Evolutionary conservation across 2,797 vertebrate species (phyloP).

Genomic region (Thunnus albacares): DNA sequence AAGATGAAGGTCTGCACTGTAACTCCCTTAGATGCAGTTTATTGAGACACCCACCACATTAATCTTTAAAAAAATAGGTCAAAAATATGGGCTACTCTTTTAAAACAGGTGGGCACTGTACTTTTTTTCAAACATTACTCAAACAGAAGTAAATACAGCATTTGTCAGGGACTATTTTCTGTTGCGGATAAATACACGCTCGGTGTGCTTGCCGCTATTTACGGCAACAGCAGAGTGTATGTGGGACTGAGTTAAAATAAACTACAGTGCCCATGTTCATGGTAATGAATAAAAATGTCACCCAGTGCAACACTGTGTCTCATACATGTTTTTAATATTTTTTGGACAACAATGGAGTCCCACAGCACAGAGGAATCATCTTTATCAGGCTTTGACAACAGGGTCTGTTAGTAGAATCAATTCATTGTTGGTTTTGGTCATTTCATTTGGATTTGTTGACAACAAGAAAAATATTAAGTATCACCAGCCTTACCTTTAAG

Average conservation of each 20-base stretch:
- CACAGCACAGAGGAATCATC: neutral
- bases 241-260: too few species aligned
- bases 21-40: too few species aligned
- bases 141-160: too few species aligned
- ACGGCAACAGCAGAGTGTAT: too few species aligned
- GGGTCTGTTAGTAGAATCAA: neutral
- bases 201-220: neutral
- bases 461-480: neutral
- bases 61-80: too few species aligned
- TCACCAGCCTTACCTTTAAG: neutral
- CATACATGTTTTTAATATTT: neutral
- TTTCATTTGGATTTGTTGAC: too few species aligned
- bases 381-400: neutral
- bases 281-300: neutral
- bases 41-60: too few species aligned
- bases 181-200: neutral
- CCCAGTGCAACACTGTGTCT: neutral
- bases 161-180: neutral
- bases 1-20: too few species aligned
- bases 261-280: neutral
- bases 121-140: too few species aligned
- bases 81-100: too few species aligned
- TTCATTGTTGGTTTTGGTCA: neutral
- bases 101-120: too few species aligned
- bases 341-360: neutral